A percentile compares a stretch with the other conserved stretches of the same genome.
phyloP scores from a whole-genome alignment of 1,140 invertebrate genomes.

The Ectropis grisescens region DNA sequence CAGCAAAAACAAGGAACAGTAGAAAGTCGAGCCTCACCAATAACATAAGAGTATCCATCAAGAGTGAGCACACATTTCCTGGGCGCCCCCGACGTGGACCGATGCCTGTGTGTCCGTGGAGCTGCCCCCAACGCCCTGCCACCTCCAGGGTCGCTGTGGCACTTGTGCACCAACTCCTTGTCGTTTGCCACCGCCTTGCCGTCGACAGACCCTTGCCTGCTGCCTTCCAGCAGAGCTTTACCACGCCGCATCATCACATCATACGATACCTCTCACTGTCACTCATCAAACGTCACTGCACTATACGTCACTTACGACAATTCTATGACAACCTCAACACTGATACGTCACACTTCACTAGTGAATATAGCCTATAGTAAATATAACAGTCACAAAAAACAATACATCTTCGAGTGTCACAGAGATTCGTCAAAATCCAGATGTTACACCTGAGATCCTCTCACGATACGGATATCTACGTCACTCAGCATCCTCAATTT shows the following conservation, averaged over 20 bases:
- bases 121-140: constrained; percentile 42
- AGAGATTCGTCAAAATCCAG: too few relatives aligned
- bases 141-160: constrained; percentile 72
- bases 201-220: constrained; percentile 62
- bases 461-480: too few relatives aligned
- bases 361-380: too few relatives aligned
- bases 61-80: constrained; percentile 83
- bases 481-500: too few relatives aligned
- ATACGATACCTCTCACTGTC: constrained; percentile 53
- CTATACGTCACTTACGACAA: constrained; percentile 12
- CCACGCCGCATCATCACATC: constrained; percentile 59
- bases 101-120: constrained; percentile 45
- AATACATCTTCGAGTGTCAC: too few relatives aligned
- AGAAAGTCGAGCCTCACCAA: too few relatives aligned
- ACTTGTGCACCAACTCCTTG: constrained; percentile 76
- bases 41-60: constrained; percentile 85
- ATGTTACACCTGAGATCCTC: too few relatives aligned
- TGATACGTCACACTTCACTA: constrained; percentile 9
- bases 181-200: constrained; percentile 59
- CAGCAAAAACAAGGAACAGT: too few relatives aligned
- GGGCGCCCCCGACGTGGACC: constrained; percentile 65
- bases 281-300: constrained; percentile 8
- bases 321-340: too few relatives aligned
- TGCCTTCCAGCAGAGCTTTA: constrained; percentile 55
- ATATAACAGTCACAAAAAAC: too few relatives aligned